These are phyloP conservation scores for Papilio elwesi DNA, from an alignment of 2,888 invertebrate genomes.

Conservation along the genomic window DNA sequence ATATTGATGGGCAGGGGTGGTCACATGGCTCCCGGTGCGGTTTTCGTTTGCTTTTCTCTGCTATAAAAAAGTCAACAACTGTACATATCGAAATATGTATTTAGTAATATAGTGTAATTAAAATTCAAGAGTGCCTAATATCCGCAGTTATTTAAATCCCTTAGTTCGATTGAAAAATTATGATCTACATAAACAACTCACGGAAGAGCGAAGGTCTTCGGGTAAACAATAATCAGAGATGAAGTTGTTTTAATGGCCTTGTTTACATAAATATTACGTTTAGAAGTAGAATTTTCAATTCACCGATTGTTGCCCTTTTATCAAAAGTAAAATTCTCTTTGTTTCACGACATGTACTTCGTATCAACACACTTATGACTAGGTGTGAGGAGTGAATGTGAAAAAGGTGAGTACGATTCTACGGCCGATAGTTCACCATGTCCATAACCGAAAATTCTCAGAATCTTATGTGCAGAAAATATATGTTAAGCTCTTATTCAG, in stretches of 20 bases:
- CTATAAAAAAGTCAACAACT: background rate
- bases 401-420: background rate
- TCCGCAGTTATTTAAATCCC: conserved; percentile 15
- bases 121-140: background rate
- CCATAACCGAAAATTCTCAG: too few species aligned
- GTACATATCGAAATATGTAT: background rate
- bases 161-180: conserved; percentile 27
- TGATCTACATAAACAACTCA: conserved; percentile 12
- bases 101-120: background rate
- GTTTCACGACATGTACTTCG: background rate
- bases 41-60: too few species aligned
- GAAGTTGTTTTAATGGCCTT: background rate
- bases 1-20: too few species aligned
- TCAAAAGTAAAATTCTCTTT: background rate
- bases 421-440: background rate
- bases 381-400: background rate
- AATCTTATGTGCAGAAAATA: too few species aligned
- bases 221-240: conserved; percentile 18
- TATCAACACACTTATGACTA: too few species aligned
- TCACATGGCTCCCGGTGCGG: too few species aligned
- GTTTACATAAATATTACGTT: too few species aligned
- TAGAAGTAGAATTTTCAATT: too few species aligned
- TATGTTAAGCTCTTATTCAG: too few species aligned
- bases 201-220: conserved; percentile 20
- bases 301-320: background rate